Base-by-base conservation (phyloP, 2,113 vertebrate genomes). In the Urocolius indicus region DNA sequence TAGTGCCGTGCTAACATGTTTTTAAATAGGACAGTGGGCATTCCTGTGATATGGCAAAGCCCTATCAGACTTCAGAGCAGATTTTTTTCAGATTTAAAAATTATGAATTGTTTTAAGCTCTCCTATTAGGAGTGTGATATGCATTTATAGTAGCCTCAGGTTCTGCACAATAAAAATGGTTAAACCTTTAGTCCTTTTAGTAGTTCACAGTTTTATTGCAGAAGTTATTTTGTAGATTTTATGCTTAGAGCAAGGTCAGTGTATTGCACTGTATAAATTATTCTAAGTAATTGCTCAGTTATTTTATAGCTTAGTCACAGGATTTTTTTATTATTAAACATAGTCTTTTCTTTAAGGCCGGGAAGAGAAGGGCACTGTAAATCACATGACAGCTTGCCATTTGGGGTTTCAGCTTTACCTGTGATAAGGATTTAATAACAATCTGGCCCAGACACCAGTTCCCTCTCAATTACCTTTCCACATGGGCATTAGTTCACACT, bases 401-500 rank as follows among this genome's bases (percentile, higher is more conserved):
- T 98, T 97, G 96, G 85, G 97, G 96, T 98, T 98, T 98, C 86
- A 97, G 96, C 87, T 97, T 98, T 98, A 98, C 97, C 97, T 98
- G 96, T 97, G 98, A 98, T 98, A 97, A 98, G 96, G 96, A 98
- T 98, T 98, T 98, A 98, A 98, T 98, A 98, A 98, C 97, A 98
- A 67, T 94, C 97, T 97, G 96, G 96, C 91, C 96, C 94, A 98
- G 98, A 98, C 94, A 97, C 96, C 93, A 95, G 95, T 90, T 98
- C 96, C 95, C 93, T 98, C 98, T 98, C 98, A 98, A 98, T 98
- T 98, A 98, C 98, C 97, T 98, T 98, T 98, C 98, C 98, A 98
- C 98, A 98, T 98, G 98, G 98, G 97, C 97, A 97, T 98, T 97
- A 96, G 97, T 98, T 98, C 98, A 98, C 98, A 98, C 98, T 98